Evolutionary conservation across 2,797 vertebrate genomes (phyloP).

Genomic region (Synanceia verrucosa): DNA sequence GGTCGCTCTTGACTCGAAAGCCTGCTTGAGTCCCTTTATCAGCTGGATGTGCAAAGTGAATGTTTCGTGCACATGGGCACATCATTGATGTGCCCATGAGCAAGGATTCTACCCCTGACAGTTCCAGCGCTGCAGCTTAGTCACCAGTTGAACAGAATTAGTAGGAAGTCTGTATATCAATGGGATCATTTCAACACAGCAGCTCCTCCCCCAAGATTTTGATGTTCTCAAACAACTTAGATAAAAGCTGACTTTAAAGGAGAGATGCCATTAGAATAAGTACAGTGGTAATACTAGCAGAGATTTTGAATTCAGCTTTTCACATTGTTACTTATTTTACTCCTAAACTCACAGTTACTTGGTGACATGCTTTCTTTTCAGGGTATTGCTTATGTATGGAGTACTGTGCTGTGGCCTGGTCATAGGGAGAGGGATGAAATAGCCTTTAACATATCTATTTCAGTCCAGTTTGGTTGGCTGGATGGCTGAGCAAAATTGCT

Average conservation of each 20-base stretch:
- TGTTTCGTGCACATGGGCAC: constrained; percentile 30
- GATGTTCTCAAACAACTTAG: constrained; percentile 22
- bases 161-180: not conserved
- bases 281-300: constrained; percentile 1
- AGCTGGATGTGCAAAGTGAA: constrained; percentile 25
- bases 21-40: constrained; percentile 11
- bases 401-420: constrained; percentile 36
- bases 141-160: constrained; percentile 2
- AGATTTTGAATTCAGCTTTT: constrained; percentile 45
- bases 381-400: constrained; percentile 19
- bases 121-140: not conserved
- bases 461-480: constrained; percentile 49
- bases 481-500: constrained; percentile 70
- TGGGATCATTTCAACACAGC: not conserved
- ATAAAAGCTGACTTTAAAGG: constrained; percentile 15
- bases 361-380: constrained; percentile 31
- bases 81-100: constrained; percentile 35
- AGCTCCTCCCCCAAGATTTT: constrained; percentile 9
- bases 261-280: constrained; percentile 17
- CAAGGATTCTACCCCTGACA: constrained; percentile 11
- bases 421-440: constrained; percentile 34
- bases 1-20: constrained; percentile 24
- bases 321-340: constrained; percentile 29
- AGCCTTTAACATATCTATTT: constrained; percentile 57
- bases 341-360: constrained; percentile 9